A percentile compares a stretch with the other conserved stretches of the same genome.
Conservation (phyloP, 2,113 vertebrate species). For the Lipotes vexillifer region DNA sequence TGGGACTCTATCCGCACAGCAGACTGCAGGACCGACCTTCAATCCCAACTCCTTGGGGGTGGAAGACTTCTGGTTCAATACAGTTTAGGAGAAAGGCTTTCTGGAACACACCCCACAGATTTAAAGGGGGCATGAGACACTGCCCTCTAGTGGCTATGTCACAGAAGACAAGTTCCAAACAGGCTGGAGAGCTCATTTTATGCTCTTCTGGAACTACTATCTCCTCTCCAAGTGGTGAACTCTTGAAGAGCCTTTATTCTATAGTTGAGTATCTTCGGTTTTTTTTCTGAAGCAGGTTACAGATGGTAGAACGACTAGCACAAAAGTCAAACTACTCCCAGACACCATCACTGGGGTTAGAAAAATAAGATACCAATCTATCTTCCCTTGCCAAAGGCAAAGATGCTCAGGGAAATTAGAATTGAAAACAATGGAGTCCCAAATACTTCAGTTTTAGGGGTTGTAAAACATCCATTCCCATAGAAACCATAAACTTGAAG, state of each 20-base stretch:
- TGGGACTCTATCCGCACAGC: neutral
- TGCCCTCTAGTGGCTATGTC: neutral
- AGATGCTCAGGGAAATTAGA: neutral
- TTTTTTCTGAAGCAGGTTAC: neutral
- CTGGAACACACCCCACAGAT: neutral
- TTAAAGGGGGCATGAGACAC: neutral
- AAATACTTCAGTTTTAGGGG: neutral
- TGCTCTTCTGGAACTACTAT: neutral
- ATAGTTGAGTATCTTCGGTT: neutral
- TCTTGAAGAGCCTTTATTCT: neutral
- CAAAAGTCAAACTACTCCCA: neutral
- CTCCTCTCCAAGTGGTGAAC: neutral
- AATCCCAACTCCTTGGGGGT: neutral
- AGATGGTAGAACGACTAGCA: neutral
- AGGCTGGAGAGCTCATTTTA: rapidly evolving
- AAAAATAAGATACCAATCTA: neutral
- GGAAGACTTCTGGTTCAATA: neutral
- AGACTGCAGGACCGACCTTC: neutral
- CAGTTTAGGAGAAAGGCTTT: neutral
- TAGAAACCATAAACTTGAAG: neutral
- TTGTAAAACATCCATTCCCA: neutral
- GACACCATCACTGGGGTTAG: neutral
- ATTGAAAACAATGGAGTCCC: neutral
- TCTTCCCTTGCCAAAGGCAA: neutral
- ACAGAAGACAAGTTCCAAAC: neutral